Percentiles rank a stretch among this genome's conserved stretches.
phyloP scores from a whole-genome alignment of 2,113 vertebrate genomes.

The Vulpes vulpes region DNA sequence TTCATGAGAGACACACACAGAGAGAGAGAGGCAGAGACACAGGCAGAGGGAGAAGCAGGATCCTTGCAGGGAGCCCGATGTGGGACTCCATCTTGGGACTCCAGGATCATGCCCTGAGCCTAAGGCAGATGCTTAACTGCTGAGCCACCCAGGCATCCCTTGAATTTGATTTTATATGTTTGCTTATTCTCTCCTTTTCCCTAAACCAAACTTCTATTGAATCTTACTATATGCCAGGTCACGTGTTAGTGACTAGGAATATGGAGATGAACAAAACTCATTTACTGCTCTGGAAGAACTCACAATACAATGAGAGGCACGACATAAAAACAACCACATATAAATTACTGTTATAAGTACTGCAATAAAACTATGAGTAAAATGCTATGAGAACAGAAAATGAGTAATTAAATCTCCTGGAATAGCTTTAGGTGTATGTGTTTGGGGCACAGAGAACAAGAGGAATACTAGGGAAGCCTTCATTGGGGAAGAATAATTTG shows the following conservation, averaged over 20 bases:
- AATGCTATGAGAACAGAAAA: not conserved
- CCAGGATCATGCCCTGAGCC: too few species aligned
- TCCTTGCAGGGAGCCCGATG: too few species aligned
- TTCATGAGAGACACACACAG: too few species aligned
- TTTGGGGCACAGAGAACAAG: not conserved
- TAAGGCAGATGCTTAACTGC: too few species aligned
- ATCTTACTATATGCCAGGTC: not conserved
- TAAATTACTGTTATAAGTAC: slow-evolving; percentile 61
- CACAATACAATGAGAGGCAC: not conserved
- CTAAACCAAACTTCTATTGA: slow-evolving; percentile 33
- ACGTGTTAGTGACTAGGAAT: slow-evolving; percentile 24
- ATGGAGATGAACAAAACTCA: slow-evolving; percentile 34
- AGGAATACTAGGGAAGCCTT: not conserved
- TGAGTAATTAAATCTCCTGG: slow-evolving; percentile 28
- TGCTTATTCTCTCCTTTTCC: not conserved
- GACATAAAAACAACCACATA: slow-evolving; percentile 38
- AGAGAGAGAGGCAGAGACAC: too few species aligned
- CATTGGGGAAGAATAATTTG: slow-evolving; percentile 39
- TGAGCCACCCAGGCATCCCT: not conserved
- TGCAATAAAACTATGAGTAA: slow-evolving; percentile 61
- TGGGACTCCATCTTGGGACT: too few species aligned
- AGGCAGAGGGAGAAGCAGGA: too few species aligned
- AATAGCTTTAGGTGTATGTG: not conserved
- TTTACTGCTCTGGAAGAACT: slow-evolving; percentile 43
- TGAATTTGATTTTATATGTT: slow-evolving; percentile 48